A percentile compares a stretch with the other conserved stretches of the same genome.
These are phyloP conservation scores for Philaenus spumarius DNA, from an alignment of 1,140 invertebrate species.

Conservation along the genomic window DNA sequence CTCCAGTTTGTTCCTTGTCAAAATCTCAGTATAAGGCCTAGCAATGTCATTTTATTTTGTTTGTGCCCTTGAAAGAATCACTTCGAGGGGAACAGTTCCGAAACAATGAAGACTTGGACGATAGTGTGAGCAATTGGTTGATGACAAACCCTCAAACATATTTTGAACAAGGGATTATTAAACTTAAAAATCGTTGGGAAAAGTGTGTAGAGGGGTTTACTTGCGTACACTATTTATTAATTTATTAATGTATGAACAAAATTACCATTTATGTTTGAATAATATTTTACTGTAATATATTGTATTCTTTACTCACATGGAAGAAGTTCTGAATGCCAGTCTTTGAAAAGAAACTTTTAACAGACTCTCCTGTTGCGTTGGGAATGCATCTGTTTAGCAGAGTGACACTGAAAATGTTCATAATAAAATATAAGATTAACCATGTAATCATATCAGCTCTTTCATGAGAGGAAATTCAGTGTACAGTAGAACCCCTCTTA, in stretches of 20 bases:
- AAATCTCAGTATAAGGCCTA: too few species aligned
- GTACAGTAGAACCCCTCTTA: too few species aligned
- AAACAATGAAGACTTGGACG: background rate
- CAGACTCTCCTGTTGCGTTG: constrained; percentile 36
- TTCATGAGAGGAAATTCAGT: background rate
- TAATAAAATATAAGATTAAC: background rate
- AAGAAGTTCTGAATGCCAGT: constrained; percentile 49
- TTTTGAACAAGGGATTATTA: background rate
- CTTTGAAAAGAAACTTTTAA: constrained; percentile 43
- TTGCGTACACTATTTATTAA: too few species aligned
- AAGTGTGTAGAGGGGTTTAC: too few species aligned
- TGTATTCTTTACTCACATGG: constrained; percentile 37
- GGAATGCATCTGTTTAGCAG: constrained; percentile 50
- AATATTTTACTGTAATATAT: too few species aligned
- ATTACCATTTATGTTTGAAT: too few species aligned
- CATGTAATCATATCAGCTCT: background rate
- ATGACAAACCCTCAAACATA: background rate
- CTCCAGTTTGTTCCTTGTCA: too few species aligned
- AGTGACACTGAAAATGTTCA: constrained; percentile 38
- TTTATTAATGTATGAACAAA: too few species aligned
- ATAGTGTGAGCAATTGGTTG: background rate
- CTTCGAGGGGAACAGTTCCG: too few species aligned
- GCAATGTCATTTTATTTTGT: too few species aligned
- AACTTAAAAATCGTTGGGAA: background rate
- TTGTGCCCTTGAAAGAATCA: too few species aligned